Base-by-base conservation (phyloP, 64 coral and sea anemone species). In the Montipora efflorescens region DNA sequence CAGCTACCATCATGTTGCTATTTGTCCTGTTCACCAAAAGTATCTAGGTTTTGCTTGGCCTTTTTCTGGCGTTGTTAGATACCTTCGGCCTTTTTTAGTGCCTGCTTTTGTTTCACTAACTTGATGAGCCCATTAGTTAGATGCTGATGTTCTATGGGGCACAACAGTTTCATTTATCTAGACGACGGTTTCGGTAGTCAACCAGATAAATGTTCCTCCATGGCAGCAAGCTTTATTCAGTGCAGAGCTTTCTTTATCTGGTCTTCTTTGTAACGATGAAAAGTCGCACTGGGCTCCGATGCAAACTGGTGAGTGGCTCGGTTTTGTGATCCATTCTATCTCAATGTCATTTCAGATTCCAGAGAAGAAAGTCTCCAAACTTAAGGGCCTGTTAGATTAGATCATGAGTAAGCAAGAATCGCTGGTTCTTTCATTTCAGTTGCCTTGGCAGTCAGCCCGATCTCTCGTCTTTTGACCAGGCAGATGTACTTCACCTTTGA, bases 401-500 rank as follows among this genome's bases (percentile, higher is more conserved):
- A 53, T 44, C 12, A 90, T 79, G 22, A 67, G 4, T 58, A 86
- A 20, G 93, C 88, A 4, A 95, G 68, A 48, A 90, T 95, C 1
- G 88, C 78, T 5, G 93, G 88, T 14, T 69, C 66, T 4, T 55
- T 95, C 10, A 95, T 87, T 28, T 95, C 79, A 61, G 55, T 76
- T 13, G 50, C 87, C 3, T 67, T 95, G 5, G 93, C 87, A 47
- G 87, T 94, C 28, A 67, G 93, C 20, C 93, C 58, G 1, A 90
- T 94, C 67, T 18, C 87, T 16, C 87, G 93, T 77, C 74, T 94
- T 36, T 75, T 94, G 4, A 94, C 92, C 49, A 44, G 87, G 19
- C 79, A 94, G 62, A 94, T 94, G 92, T 89, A 89, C 67, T 84
- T 81, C 15, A 74, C 92, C 16, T 89, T 95, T 10, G 88, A 95